Evolutionary conservation across 2,888 invertebrate genomes (phyloP), one percentile per base, ranked within the genome.

Genomic region (Lasioglossum zephyrum): DNA sequence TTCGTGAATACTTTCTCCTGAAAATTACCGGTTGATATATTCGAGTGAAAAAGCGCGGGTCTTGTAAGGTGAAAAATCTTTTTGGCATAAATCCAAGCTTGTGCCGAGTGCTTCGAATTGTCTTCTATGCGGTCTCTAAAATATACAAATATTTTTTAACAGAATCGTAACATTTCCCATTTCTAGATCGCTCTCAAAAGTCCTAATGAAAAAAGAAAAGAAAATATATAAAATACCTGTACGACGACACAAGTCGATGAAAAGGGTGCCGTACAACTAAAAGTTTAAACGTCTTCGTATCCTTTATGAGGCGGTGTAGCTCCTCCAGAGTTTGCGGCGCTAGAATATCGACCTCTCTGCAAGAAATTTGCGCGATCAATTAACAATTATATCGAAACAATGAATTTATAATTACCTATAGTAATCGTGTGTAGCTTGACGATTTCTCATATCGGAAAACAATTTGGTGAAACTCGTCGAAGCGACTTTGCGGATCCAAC

Each of bases 401-500:
- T 81, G 31, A 41, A 74, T 77, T 41, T 53, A 44, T 44, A 82
- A 66, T 85, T 91, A 94, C 95, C 91, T 95, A 84, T 95, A 92
- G 91, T 93, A 93, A 88, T 94, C 88, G 16, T 84, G 78, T 0
- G 86, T 85, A 22, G 91, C 80, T 74, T 81, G 85, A 13, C 90
- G 91, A 81, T 92, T 90, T 74, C 90, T 90, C 88, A 95, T 89
- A 57, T 93, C 92, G 11, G 93, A 92, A 84, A 95, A 95, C 47
- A 95, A 88, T 88, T 95, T 95, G 11, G 94, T 95, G 80, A 95
- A 95, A 88, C 94, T 95, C 16, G 95, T 94, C 0, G 95, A 95
- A 9, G 94, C 95, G 13, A 93, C 92, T 90, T 95, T 95, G 84
- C 95, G 92, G 44, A 95, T 94, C 95, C 95, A 95, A 81, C 95